Evolutionary conservation across 2,888 invertebrate species (phyloP).

Genomic region (Apoderus coryli): DNA sequence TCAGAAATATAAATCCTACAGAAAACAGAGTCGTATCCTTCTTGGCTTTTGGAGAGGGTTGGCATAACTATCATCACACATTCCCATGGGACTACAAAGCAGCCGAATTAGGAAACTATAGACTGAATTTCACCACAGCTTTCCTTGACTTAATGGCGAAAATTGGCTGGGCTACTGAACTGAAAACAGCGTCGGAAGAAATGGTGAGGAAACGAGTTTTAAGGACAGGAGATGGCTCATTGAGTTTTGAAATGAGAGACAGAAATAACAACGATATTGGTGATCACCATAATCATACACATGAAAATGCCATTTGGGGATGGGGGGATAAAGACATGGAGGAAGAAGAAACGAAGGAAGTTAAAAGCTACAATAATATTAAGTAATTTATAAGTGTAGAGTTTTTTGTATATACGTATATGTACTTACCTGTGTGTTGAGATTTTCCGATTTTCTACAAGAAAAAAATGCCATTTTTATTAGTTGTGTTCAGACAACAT

Average conservation of each 20-base stretch:
- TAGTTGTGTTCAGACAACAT: no score
- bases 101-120: slow-evolving; percentile 55
- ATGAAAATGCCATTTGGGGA: slow-evolving; percentile 57
- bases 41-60: slow-evolving; percentile 71
- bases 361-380: slow-evolving; percentile 21
- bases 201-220: slow-evolving; percentile 53
- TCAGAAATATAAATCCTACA: slow-evolving; percentile 59
- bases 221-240: slow-evolving; percentile 19
- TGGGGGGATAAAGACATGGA: slow-evolving; percentile 71
- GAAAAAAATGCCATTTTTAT: no score
- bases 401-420: no score
- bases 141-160: slow-evolving; percentile 27
- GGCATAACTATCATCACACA: slow-evolving; percentile 90
- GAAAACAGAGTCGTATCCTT: slow-evolving; percentile 63
- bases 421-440: no score
- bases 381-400: no score
- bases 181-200: slow-evolving; percentile 57
- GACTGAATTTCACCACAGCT: slow-evolving; percentile 25
- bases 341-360: slow-evolving; percentile 41
- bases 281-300: slow-evolving; percentile 25
- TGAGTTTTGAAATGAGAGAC: slow-evolving; percentile 8
- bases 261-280: slow-evolving; percentile 4
- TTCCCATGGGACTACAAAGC: slow-evolving; percentile 92
- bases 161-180: slow-evolving; percentile 69
- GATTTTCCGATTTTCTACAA: no score